Conservation (phyloP, 2,113 vertebrate genomes). For the Recurvirostra avosetta region DNA sequence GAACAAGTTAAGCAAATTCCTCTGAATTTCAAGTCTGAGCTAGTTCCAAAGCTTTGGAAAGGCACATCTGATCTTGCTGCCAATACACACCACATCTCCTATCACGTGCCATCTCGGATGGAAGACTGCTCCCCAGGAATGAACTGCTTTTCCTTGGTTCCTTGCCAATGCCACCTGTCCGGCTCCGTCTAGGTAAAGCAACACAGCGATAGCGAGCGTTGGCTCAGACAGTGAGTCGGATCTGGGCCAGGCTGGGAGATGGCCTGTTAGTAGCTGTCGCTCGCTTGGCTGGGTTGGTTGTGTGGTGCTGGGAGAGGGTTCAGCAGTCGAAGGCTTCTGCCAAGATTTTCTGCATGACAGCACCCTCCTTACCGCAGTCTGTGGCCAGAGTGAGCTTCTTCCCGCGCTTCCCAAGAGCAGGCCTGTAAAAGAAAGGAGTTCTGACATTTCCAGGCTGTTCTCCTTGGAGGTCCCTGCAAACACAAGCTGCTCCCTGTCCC, state of each 20-base stretch:
- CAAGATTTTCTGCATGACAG: conserved; percentile 39
- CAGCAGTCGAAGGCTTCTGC: background rate
- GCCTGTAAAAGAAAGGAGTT: background rate
- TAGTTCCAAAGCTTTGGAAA: conserved; percentile 13
- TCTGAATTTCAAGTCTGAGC: conserved; percentile 12
- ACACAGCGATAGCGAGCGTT: background rate
- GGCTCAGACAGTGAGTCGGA: background rate
- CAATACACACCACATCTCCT: background rate
- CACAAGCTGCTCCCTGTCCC: background rate
- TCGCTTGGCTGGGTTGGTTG: background rate
- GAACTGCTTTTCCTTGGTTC: conserved; percentile 23
- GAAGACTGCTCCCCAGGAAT: background rate
- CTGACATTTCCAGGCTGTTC: conserved; percentile 32
- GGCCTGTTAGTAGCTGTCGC: conserved; percentile 58
- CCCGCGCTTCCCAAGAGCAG: background rate
- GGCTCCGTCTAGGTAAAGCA: background rate
- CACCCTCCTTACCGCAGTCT: background rate
- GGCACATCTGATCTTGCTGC: conserved; percentile 29
- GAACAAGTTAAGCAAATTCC: conserved; percentile 42
- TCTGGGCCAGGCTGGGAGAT: conserved; percentile 39
- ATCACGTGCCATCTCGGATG: background rate
- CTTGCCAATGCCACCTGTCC: conserved; percentile 43
- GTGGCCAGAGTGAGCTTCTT: background rate
- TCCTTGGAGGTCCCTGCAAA: background rate
- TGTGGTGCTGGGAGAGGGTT: conserved; percentile 9